phyloP scores from a whole-genome alignment of 2,888 invertebrate species.

The Leucania comma region DNA sequence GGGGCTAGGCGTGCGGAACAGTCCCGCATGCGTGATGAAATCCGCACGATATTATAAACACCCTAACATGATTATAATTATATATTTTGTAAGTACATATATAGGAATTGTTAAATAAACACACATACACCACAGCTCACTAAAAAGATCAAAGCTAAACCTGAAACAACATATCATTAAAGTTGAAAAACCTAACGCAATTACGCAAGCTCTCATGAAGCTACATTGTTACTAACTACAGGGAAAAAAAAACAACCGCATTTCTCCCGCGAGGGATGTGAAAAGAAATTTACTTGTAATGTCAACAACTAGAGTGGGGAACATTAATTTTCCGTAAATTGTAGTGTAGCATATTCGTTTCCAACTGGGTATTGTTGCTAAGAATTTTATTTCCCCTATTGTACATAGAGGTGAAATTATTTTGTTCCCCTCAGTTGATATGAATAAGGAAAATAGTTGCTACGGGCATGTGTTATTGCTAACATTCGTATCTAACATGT shows the following conservation, averaged over 20 bases:
- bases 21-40: no score
- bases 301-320: constrained; percentile 53
- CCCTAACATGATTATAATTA: no score
- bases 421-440: constrained; percentile 30
- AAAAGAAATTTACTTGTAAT: constrained; percentile 55
- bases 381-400: constrained; percentile 50
- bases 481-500: constrained; percentile 41
- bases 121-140: neutral
- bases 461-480: constrained; percentile 59
- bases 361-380: constrained; percentile 54
- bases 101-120: no score
- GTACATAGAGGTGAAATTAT: constrained; percentile 46
- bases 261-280: constrained; percentile 36
- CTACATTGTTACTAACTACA: constrained; percentile 7
- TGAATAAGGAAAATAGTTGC: constrained; percentile 63
- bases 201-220: constrained; percentile 21
- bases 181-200: constrained; percentile 35
- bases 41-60: no score
- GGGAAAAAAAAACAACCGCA: constrained; percentile 13
- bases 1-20: no score
- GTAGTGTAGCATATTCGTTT: constrained; percentile 52
- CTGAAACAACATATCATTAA: constrained; percentile 1
- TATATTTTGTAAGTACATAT: no score
- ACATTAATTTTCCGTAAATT: constrained; percentile 63
- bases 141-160: neutral